Percentiles rank a stretch among this genome's conserved stretches.
Conservation (phyloP, 2,113 vertebrate genomes). For the Addax nasomaculatus region DNA sequence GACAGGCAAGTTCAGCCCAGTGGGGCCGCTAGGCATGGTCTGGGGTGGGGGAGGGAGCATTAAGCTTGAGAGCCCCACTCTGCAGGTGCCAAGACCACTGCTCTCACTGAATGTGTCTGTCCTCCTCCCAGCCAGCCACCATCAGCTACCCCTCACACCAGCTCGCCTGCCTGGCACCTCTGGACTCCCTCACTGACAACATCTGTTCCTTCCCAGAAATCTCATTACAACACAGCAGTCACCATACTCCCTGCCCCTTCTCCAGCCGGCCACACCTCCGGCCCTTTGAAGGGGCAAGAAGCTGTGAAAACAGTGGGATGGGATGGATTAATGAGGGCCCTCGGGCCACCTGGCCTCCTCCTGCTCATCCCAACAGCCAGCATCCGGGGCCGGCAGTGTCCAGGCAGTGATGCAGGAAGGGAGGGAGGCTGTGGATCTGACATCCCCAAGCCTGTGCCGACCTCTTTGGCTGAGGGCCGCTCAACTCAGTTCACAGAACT, state of each 20-base stretch:
- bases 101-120: neutral
- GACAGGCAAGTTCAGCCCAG: neutral
- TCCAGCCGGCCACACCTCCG: neutral
- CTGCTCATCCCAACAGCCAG: neutral
- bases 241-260: neutral
- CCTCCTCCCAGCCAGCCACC: neutral
- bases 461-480: neutral
- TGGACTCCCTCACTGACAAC: slow-evolving; percentile 18
- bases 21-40: neutral
- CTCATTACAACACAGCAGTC: neutral
- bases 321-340: neutral
- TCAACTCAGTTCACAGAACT: neutral
- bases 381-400: neutral
- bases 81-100: neutral
- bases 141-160: slow-evolving; percentile 40
- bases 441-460: neutral
- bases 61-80: neutral
- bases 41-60: too few relatives aligned
- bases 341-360: neutral
- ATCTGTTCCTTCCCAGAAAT: slow-evolving; percentile 30
- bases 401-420: neutral
- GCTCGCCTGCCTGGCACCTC: neutral
- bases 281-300: neutral
- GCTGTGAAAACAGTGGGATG: neutral
- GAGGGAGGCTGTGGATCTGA: neutral